Base-by-base conservation (phyloP, 1,140 invertebrate species). In the Thaumatotibia leucotreta region DNA sequence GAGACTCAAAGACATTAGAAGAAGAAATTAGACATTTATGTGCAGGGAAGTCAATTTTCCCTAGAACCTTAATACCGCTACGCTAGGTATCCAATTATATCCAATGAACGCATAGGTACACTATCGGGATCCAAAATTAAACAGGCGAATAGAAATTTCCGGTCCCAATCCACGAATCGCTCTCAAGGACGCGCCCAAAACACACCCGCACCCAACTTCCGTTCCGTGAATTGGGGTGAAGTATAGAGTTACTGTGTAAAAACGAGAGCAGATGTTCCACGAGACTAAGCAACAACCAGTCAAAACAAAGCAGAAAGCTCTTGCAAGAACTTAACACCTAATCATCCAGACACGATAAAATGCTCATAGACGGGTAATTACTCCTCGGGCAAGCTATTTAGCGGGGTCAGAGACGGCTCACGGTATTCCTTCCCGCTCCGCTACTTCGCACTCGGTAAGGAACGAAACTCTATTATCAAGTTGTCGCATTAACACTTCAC, bases 401-500 rank as follows among this genome's bases (percentile, higher is more conserved):
- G 71, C 64, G 69, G 70, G 74, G 79, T 79, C 75, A 76, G 45
- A 69, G 65, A 73, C 65, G 74, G 72, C 76, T 81, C 79, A 69
- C 69, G 63, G 70, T 78, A 79, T 73, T 65, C 64, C 75, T 83
- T 85, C 77, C 83, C 75, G 74, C 77, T 80, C 82, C 75, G 65
- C 83, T 74, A 73, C 77, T 80, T 82, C 75, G 65, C 68, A 68
- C 66, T 66, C 70, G 64, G 74, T 75, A 75, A 79, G 65, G 69
- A 64, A 67, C 75, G 68, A 78, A 79, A 83, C 79, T 80, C 83
- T 85, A 80, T 86, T 80, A 86, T 89, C 83, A 89, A 83, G 76
- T 80, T 89, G 86, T 87, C 84, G 76, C 76, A 87, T 85, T 86
- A 83, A 81, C 83, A 86, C 83, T 84, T 87, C 79, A 87, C 83